These are phyloP conservation scores for Eristalis intricaria DNA, from an alignment of 2,888 invertebrate species.

Conservation along the genomic window DNA sequence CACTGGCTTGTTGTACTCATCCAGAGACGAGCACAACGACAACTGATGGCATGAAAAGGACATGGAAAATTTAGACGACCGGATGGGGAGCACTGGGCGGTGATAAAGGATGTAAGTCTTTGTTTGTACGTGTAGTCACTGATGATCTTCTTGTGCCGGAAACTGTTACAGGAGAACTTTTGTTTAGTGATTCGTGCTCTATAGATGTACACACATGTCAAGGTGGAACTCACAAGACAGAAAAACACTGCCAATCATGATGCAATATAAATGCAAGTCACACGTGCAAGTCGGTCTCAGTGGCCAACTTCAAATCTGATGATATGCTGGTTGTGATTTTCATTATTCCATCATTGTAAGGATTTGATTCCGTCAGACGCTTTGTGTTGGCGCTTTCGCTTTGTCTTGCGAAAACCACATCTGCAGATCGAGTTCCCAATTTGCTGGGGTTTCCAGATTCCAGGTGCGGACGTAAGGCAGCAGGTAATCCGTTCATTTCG, in stretches of 20 bases:
- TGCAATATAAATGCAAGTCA: background rate
- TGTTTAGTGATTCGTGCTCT: constrained; percentile 34
- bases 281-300: background rate
- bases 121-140: constrained; percentile 27
- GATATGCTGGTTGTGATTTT: constrained; percentile 3
- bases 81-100: background rate
- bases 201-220: background rate
- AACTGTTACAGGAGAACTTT: constrained; percentile 50
- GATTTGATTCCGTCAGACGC: background rate
- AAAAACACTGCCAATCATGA: background rate
- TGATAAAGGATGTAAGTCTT: background rate
- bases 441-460: background rate
- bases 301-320: background rate
- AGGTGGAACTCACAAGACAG: background rate
- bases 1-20: background rate
- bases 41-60: constrained; percentile 52
- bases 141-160: constrained; percentile 52
- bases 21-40: constrained; percentile 5
- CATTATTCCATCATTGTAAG: background rate
- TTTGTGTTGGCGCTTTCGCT: background rate
- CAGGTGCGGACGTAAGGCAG: background rate
- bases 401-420: background rate
- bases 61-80: constrained; percentile 11
- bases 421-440: background rate
- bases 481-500: background rate